These are phyloP conservation scores for Delia radicum DNA, from an alignment of 1,140 invertebrate genomes.

Conservation along the genomic window DNA sequence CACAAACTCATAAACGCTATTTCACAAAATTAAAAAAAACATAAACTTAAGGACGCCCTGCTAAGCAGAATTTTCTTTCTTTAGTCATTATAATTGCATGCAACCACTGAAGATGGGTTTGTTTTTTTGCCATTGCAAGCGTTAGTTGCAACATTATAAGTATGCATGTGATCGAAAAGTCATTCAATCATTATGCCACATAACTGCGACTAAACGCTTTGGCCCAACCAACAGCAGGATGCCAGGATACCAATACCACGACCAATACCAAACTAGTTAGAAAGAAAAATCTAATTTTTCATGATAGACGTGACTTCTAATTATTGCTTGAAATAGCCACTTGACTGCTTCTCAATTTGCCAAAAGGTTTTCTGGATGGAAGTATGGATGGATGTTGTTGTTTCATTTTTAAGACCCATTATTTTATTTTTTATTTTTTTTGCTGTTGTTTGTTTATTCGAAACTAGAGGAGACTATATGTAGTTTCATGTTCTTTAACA, in stretches of 20 bases:
- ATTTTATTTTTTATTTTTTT: not conserved
- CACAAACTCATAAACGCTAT: too few species aligned
- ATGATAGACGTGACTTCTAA: not conserved
- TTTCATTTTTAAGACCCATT: not conserved
- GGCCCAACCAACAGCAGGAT: not conserved
- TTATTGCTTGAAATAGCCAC: constrained; percentile 4
- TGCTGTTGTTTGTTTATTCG: too few species aligned
- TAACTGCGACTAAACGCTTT: not conserved
- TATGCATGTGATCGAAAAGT: not conserved
- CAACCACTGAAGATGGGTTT: not conserved
- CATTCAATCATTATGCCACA: not conserved
- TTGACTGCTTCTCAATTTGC: not conserved
- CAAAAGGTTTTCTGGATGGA: not conserved
- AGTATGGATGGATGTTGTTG: not conserved
- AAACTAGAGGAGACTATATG: not conserved
- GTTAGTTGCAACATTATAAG: not conserved
- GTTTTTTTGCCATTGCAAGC: not conserved
- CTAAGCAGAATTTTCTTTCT: too few species aligned
- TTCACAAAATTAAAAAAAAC: too few species aligned
- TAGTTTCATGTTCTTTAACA: not conserved
- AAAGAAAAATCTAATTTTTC: not conserved
- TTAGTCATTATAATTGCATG: not conserved
- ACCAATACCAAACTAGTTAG: not conserved
- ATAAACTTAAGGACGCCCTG: too few species aligned
- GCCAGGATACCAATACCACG: not conserved